phyloP scores from a whole-genome alignment of 1,140 invertebrate species.

The Lasioglossum baleicum region DNA sequence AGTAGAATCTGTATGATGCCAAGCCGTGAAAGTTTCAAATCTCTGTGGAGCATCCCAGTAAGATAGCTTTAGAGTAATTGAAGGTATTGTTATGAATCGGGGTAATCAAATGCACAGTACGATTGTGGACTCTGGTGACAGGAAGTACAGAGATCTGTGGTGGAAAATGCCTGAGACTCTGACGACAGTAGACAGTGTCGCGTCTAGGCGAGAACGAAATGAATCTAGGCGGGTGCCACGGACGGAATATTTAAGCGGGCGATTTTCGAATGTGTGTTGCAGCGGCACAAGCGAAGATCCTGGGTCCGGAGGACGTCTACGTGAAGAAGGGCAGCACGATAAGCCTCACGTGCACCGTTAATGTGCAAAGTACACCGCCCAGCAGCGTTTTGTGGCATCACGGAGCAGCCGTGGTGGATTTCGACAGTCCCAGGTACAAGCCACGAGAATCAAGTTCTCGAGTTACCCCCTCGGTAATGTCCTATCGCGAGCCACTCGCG shows the following conservation, averaged over 20 bases:
- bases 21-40: too few species aligned
- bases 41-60: too few species aligned
- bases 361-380: constrained; percentile 91
- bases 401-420: constrained; percentile 89
- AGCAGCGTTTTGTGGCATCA: constrained; percentile 91
- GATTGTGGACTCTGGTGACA: too few species aligned
- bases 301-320: constrained; percentile 91
- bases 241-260: constrained; percentile 51
- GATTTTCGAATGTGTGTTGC: constrained; percentile 79
- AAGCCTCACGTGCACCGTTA: constrained; percentile 92
- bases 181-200: too few species aligned
- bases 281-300: constrained; percentile 92
- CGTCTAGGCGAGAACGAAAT: neutral
- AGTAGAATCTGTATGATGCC: too few species aligned
- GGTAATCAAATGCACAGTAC: too few species aligned
- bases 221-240: neutral
- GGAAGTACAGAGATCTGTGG: too few species aligned
- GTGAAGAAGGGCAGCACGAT: constrained; percentile 95
- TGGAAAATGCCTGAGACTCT: too few species aligned
- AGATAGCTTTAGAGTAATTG: too few species aligned
- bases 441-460: constrained; percentile 51
- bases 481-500: neutral
- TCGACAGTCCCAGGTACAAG: constrained; percentile 87
- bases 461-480: constrained; percentile 10
- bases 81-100: too few species aligned